Percentiles rank a stretch among this genome's conserved stretches.
Evolutionary conservation across 2,888 invertebrate species (phyloP).

Genomic region (Piscicola geometra): DNA sequence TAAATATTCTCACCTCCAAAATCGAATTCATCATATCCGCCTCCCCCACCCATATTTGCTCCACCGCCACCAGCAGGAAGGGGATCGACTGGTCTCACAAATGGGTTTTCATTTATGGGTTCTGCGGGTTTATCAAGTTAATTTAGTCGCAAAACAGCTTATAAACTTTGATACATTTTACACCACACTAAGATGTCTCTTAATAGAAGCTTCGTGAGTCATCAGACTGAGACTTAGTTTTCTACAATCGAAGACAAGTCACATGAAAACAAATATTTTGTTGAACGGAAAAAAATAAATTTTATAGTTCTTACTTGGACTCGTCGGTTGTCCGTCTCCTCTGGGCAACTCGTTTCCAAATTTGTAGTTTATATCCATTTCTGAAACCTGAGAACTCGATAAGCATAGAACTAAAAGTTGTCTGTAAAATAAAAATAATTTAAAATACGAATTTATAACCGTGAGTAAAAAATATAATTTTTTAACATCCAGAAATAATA

Average conservation of each 20-base stretch:
- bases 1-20: slow-evolving; percentile 21
- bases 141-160: no score
- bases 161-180: no score
- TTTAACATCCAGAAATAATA: no score
- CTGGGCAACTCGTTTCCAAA: slow-evolving; percentile 28
- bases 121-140: slow-evolving; percentile 1
- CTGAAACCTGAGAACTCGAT: background rate
- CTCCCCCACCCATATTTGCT: background rate
- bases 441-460: no score
- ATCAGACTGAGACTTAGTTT: background rate
- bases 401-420: background rate
- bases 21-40: slow-evolving; percentile 27
- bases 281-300: background rate
- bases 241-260: no score
- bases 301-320: slow-evolving; percentile 13
- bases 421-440: no score
- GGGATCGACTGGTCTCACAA: slow-evolving; percentile 17
- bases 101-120: slow-evolving; percentile 17
- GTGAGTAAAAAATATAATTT: no score
- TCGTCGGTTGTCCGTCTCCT: slow-evolving; percentile 26
- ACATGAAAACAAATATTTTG: no score
- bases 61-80: background rate
- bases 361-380: slow-evolving; percentile 28
- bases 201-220: background rate
- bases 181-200: no score